phyloP scores from a whole-genome alignment of 2,113 vertebrate genomes.

The Propithecus coquereli region DNA sequence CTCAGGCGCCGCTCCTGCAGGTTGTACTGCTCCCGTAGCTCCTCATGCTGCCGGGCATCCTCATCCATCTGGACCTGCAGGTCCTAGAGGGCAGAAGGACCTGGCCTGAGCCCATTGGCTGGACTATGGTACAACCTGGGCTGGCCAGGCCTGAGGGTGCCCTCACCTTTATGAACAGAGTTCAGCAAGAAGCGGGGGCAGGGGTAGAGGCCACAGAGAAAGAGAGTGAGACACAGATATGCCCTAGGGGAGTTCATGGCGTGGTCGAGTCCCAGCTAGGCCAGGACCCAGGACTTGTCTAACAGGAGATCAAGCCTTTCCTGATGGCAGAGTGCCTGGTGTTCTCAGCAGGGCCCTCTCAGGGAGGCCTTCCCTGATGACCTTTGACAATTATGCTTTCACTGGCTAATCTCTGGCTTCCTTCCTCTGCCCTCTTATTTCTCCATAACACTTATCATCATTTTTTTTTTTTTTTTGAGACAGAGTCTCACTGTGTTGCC shows the following conservation, averaged over 20 bases:
- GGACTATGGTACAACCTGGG: not conserved
- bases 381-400: not conserved
- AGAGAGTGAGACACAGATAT: not conserved
- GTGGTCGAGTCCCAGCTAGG: not conserved
- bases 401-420: not conserved
- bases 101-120: not conserved
- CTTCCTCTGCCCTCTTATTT: not conserved
- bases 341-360: not conserved
- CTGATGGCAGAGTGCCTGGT: not conserved
- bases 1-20: constrained; percentile 81
- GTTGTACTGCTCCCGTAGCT: constrained; percentile 83
- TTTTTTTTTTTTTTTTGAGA: too few relatives aligned
- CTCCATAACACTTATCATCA: not conserved
- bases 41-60: constrained; percentile 76
- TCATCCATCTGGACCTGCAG: constrained; percentile 82
- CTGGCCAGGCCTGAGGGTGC: not conserved
- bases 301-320: not conserved
- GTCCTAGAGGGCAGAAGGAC: constrained; percentile 73
- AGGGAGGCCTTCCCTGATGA: not conserved
- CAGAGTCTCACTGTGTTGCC: too few relatives aligned
- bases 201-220: not conserved
- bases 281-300: not conserved
- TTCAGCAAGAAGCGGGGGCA: not conserved
- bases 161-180: not conserved
- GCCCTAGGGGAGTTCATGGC: not conserved